These are phyloP conservation scores for Agrotis exclamationis DNA, from an alignment of 2,888 invertebrate species.

Conservation along the genomic window DNA sequence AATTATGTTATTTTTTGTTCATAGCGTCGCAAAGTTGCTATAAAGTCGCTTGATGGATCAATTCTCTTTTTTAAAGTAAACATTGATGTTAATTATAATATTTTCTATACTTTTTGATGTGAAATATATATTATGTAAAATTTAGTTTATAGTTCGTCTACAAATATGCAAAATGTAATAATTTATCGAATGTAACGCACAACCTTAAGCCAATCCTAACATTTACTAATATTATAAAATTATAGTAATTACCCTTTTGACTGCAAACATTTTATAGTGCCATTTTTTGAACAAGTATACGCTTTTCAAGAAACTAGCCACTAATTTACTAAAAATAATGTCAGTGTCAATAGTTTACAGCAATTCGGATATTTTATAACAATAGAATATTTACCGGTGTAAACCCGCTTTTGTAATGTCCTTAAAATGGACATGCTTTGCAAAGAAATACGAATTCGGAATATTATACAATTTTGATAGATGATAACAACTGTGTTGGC, in stretches of 20 bases:
- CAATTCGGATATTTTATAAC: slow-evolving; percentile 45
- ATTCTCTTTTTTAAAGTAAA: slow-evolving; percentile 42
- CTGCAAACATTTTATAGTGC: slow-evolving; percentile 69
- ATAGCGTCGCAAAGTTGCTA: slow-evolving; percentile 18
- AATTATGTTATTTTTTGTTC: slow-evolving; percentile 11
- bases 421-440: slow-evolving; percentile 43
- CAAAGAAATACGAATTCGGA: slow-evolving; percentile 49
- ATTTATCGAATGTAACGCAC: slow-evolving; percentile 79
- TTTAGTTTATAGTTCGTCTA: slow-evolving; percentile 53
- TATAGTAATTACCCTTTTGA: slow-evolving; percentile 62
- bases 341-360: slow-evolving; percentile 49
- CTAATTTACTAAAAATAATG: slow-evolving; percentile 47
- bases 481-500: slow-evolving; percentile 62
- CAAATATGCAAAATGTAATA: slow-evolving; percentile 53
- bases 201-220: slow-evolving; percentile 77
- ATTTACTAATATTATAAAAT: slow-evolving; percentile 60
- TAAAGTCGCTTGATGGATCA: slow-evolving; percentile 20
- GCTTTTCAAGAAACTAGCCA: slow-evolving; percentile 68
- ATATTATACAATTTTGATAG: slow-evolving; percentile 59
- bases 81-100: slow-evolving; percentile 40
- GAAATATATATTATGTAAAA: slow-evolving; percentile 33
- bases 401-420: slow-evolving; percentile 52
- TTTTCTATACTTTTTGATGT: slow-evolving; percentile 54
- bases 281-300: slow-evolving; percentile 71
- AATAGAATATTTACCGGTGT: slow-evolving; percentile 51